Evolutionary conservation across 2,113 vertebrate species (phyloP), one percentile per base, ranked within the genome.

Genomic region (Conger conger): DNA sequence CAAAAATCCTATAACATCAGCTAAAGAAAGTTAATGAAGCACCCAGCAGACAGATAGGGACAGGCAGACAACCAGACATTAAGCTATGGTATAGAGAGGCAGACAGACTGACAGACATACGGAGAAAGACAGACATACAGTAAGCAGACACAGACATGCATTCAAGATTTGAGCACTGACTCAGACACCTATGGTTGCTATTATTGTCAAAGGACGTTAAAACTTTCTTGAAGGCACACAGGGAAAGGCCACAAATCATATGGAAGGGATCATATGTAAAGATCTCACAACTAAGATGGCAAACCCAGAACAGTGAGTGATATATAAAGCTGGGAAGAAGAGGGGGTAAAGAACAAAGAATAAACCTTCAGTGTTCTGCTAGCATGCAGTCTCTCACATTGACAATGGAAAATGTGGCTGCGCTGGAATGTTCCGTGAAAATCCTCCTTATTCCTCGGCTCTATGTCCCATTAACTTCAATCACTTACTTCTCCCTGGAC

Each of bases 361-460:
- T 94, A 90, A 86, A 83, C 86, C 85, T 91, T 91, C 93, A 94
- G 94, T 95, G 93, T 89, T 85, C 91, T 86, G 87, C 82, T 82
- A 86, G 82, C 85, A 86, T 57, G 54, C 18, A 20, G 54, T 91
- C 87, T 92, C 87, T 82, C 89, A 89, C 90, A 88, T 89, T 91
- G 86, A 86, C 86, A 95, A 94, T 93, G 95, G 94, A 94, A 95
- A 94, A 92, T 93, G 87, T 93, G 94, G 93, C 92, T 94, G 93
- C 50, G 27, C 30, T 53, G 81, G 76, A 33, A 45, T 42, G 35
- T 50, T n/a, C 68, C 60, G 33, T 13, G 79, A 89, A 91, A 93
- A 92, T 83, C 89, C 84, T 86, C 30, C 53, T 73, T 89, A 91
- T 90, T 91, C 90, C 79, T 87, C 16, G 18, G 77, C 60, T 54